Base-by-base conservation (phyloP, 1,140 invertebrate genomes). In the Leptoteleia sp. region DNA sequence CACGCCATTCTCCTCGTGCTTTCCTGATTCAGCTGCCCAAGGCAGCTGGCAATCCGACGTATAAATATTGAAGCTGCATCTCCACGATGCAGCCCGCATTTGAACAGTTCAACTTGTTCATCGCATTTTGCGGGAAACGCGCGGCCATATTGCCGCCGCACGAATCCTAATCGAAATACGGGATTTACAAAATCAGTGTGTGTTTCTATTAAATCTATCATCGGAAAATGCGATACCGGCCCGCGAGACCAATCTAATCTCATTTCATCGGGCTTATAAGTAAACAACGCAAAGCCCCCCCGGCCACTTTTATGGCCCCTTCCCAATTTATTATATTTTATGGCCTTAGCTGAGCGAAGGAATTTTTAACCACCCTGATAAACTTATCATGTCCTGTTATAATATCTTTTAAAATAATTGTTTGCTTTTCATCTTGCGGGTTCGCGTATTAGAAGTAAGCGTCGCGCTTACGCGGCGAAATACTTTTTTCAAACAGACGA, bases 11-110 rank as follows among this genome's bases (percentile, higher is more conserved):
- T 71, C 70, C 52, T 43, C 61, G 57, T 64, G 65, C 61, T 71
- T 61, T 54, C 35, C 55, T 59, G 67, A 52, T 64, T 67, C 62
- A 68, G 65, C 70, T 80, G 78, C 76, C 78, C 47, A 57, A 54
- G 80, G 83, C 84, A 82, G 70, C 79, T 82, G 82, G 80, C 82
- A 85, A 87, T 87, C 76, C 80, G 79, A 70, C 81, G 81, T 87
- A 85, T 87, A 82, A 85, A 87, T 86, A 85, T 84, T 84, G 84
- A 81, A 84, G 80, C 70, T 83, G 81, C 81, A 83, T 83, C 81
- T 83, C 78, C 37, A 31, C 80, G 82, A 81, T 82, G 81, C 75
- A 82, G 75, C 78, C 79, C 64, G 72, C 72, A 79, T 79, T 76
- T 61, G 71, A 73, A 64, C 77, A 48, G 52, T 76, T 67, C 71